A percentile compares a stretch with the other conserved stretches of the same genome.
Conservation (phyloP, 2,888 invertebrate species). For the Synanthedon formicaeformis region DNA sequence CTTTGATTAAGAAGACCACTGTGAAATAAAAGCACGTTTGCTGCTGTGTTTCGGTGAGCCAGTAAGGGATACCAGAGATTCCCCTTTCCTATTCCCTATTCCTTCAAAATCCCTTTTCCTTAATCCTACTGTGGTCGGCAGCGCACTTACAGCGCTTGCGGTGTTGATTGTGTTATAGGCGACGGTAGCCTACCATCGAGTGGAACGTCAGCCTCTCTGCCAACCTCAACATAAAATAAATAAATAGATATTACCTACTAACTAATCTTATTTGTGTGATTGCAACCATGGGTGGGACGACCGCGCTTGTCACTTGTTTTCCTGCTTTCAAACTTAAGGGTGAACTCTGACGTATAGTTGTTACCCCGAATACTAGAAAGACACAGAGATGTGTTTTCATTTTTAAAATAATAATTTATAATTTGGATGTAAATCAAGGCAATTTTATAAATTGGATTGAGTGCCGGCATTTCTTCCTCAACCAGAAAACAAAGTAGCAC, state of each 20-base stretch:
- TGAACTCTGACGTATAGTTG: background rate
- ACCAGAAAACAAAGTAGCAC: too few relatives aligned
- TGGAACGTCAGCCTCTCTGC: too few relatives aligned
- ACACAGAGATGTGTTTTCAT: too few relatives aligned
- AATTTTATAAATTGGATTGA: too few relatives aligned
- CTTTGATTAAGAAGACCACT: background rate
- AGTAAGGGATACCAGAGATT: background rate
- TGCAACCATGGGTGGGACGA: constrained; percentile 21
- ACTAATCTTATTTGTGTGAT: constrained; percentile 25
- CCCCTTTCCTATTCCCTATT: background rate
- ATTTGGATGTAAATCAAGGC: too few relatives aligned
- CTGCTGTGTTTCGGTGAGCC: too few relatives aligned
- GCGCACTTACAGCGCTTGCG: background rate
- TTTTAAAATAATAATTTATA: too few relatives aligned
- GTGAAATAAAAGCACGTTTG: background rate
- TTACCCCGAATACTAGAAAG: too few relatives aligned
- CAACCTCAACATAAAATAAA: too few relatives aligned
- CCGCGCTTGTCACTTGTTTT: constrained; percentile 36
- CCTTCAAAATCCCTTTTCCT: background rate
- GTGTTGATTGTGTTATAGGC: background rate
- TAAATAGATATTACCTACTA: constrained; percentile 1
- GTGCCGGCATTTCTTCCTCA: too few relatives aligned
- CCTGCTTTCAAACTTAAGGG: constrained; percentile 17
- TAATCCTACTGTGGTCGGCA: background rate
- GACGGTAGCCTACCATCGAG: background rate